Conservation (phyloP, 2,113 vertebrate species). For the Entelurus aequoreus region DNA sequence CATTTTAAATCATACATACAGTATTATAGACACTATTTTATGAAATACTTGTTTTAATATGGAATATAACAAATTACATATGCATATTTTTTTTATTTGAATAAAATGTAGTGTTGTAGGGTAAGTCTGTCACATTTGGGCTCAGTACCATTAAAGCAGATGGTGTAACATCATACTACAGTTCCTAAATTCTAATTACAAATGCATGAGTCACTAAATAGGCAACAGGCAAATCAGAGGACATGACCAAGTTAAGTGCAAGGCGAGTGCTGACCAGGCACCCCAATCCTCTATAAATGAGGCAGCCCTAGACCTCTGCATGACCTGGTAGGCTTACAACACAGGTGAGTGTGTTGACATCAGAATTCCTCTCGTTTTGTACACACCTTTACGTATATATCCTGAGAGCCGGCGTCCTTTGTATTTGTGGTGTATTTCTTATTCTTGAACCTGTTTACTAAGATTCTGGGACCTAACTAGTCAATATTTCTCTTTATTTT, state of each 20-base stretch:
- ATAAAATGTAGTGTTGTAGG: background rate
- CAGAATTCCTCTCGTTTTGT: constrained; percentile 12
- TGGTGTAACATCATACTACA: background rate
- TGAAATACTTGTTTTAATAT: background rate
- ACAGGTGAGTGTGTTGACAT: constrained; percentile 38
- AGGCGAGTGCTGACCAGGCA: constrained; percentile 46
- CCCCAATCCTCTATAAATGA: constrained; percentile 51
- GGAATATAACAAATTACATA: background rate
- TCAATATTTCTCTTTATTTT: background rate
- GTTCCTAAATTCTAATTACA: background rate
- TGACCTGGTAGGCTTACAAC: constrained; percentile 44
- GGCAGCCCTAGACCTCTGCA: constrained; percentile 1
- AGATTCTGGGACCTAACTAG: background rate
- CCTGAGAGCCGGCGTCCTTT: too few relatives aligned
- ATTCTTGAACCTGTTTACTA: background rate
- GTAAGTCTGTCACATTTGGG: background rate
- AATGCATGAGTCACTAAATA: constrained; percentile 51
- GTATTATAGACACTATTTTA: too few relatives aligned
- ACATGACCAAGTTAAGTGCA: constrained; percentile 57
- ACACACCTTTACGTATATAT: too few relatives aligned
- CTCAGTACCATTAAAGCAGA: background rate
- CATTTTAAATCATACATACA: background rate
- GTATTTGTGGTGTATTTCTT: too few relatives aligned
- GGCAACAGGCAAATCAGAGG: constrained; percentile 50
- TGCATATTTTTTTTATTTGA: background rate